Conservation (phyloP, 2,797 vertebrate genomes). For the Antrozous pallidus region DNA sequence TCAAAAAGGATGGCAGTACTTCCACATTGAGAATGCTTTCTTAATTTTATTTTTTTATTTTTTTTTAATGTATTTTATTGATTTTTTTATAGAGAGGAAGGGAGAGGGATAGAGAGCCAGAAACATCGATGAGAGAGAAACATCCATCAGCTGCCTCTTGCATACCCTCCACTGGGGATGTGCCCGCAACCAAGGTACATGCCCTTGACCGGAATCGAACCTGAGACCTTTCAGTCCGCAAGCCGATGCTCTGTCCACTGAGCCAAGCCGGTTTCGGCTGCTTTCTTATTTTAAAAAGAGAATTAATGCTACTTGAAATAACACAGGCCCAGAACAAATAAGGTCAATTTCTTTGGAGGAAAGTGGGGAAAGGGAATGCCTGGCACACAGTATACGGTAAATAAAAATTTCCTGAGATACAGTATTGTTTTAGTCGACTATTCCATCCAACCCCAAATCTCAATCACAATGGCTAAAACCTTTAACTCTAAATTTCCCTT, state of each 20-base stretch:
- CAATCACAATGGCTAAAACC: background rate
- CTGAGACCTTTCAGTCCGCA: too few species aligned
- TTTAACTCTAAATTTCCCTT: conserved; percentile 20
- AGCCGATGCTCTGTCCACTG: too few species aligned
- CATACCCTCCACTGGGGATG: too few species aligned
- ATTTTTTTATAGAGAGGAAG: too few species aligned
- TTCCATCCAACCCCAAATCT: conserved; percentile 12
- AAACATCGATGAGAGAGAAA: too few species aligned
- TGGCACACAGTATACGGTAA: background rate
- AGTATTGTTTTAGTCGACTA: conserved; percentile 20
- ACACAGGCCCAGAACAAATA: background rate
- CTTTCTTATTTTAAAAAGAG: conserved; percentile 5
- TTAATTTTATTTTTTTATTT: too few species aligned
- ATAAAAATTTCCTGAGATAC: conserved; percentile 16
- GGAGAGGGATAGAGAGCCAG: too few species aligned
- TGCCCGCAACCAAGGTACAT: too few species aligned
- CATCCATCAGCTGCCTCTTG: too few species aligned
- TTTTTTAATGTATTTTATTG: too few species aligned
- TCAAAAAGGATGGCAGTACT: background rate
- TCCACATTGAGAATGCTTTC: background rate
- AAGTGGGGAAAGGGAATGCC: background rate
- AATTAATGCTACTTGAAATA: conserved; percentile 20
- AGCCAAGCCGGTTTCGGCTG: too few species aligned
- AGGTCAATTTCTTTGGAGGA: conserved; percentile 24
- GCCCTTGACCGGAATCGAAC: too few species aligned